phyloP scores from a whole-genome alignment of 2,797 vertebrate genomes.

The Megalops cyprinoides region DNA sequence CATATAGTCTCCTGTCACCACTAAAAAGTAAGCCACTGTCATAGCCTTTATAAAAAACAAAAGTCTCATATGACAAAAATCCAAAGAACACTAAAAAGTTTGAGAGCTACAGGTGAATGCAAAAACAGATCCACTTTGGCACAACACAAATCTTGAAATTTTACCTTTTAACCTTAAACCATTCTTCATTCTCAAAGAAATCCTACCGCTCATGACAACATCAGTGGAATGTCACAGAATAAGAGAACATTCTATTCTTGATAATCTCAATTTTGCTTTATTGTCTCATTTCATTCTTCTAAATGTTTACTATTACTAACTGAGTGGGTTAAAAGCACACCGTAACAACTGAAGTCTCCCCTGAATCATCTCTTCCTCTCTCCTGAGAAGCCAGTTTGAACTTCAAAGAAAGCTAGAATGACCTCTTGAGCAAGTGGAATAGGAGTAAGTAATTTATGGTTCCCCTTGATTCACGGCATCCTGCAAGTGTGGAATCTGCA shows the following conservation, averaged over 20 bases:
- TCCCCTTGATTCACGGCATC: constrained; percentile 18
- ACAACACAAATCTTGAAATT: too few relatives aligned
- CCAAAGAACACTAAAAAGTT: too few relatives aligned
- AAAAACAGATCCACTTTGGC: too few relatives aligned
- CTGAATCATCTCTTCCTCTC: constrained; percentile 10
- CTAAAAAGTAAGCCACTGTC: too few relatives aligned
- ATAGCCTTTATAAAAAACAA: too few relatives aligned
- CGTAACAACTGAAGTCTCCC: neutral
- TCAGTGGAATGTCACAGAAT: neutral
- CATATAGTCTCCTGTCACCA: neutral
- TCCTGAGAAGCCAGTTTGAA: neutral
- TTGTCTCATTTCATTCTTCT: neutral
- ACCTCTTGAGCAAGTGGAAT: constrained; percentile 8
- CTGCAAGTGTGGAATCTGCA: neutral
- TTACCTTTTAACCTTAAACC: neutral
- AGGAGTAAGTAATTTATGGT: neutral
- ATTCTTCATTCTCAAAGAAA: neutral
- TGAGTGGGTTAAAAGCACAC: neutral
- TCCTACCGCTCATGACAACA: neutral
- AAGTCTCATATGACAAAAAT: too few relatives aligned
- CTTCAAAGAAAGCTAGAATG: constrained; percentile 22
- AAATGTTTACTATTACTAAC: neutral
- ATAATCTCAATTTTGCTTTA: neutral
- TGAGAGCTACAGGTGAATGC: too few relatives aligned
- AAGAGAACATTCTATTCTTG: neutral